Evolutionary conservation across 2,797 vertebrate genomes (phyloP).

Genomic region (Myotis vivesi): DNA sequence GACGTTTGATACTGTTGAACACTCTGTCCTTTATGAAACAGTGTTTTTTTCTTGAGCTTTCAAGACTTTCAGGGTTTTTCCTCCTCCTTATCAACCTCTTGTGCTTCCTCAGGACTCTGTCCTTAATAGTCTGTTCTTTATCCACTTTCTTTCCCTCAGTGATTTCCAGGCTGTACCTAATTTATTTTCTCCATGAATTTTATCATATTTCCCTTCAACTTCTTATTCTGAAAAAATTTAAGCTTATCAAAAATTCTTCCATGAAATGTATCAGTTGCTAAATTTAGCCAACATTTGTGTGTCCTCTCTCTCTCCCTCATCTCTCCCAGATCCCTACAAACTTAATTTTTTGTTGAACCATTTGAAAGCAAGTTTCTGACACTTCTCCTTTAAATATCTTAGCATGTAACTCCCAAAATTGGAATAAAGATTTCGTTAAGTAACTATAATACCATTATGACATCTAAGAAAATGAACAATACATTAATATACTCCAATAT

Average conservation of each 20-base stretch:
- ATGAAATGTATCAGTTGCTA: not conserved
- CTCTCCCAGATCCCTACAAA: not conserved
- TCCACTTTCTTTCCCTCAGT: not conserved
- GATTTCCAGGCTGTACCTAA: not conserved
- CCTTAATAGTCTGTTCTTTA: not conserved
- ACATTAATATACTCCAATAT: not conserved
- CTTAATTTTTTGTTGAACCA: not conserved
- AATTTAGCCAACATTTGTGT: not conserved
- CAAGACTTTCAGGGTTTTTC: not conserved
- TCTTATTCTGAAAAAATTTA: not conserved
- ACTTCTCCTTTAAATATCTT: not conserved
- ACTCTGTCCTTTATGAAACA: not conserved
- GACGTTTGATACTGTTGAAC: not conserved
- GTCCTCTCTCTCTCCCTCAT: not conserved
- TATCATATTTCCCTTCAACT: not conserved
- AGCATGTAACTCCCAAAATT: not conserved
- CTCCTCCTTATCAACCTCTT: not conserved
- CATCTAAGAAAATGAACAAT: not conserved
- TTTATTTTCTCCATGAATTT: conserved; percentile 2
- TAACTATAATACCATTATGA: not conserved
- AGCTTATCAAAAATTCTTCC: not conserved
- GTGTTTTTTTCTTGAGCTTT: not conserved
- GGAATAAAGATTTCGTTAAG: not conserved
- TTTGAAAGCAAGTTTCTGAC: conserved; percentile 11
- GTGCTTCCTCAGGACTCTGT: not conserved